Conservation (phyloP, 2,888 invertebrate species). For the Eristalis intricaria region DNA sequence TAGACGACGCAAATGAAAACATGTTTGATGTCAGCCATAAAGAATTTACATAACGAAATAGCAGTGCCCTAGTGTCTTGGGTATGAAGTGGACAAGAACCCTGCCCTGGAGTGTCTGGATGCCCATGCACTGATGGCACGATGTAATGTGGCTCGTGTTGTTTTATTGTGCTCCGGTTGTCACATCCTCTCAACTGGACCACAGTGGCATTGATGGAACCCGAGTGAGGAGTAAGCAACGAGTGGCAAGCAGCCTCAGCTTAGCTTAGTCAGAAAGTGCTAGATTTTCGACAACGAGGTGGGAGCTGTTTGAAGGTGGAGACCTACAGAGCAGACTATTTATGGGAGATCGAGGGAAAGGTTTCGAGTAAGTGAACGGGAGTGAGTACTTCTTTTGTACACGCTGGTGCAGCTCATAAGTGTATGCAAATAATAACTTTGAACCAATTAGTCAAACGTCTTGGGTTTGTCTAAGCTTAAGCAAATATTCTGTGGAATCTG, state of each 20-base stretch:
- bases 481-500: too few species aligned
- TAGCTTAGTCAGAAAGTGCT: neutral
- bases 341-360: neutral
- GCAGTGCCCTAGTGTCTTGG: slow-evolving; percentile 44
- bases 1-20: slow-evolving; percentile 74
- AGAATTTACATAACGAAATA: slow-evolving; percentile 72
- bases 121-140: neutral
- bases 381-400: too few species aligned
- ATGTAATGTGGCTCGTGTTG: neutral
- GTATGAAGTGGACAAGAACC: neutral
- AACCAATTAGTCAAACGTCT: too few species aligned
- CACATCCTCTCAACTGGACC: neutral
- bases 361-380: neutral
- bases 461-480: too few species aligned
- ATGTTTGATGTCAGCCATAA: slow-evolving; percentile 73
- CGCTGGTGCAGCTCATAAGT: too few species aligned
- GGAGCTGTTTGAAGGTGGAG: neutral
- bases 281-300: neutral
- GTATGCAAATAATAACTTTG: too few species aligned
- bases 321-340: neutral
- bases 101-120: neutral
- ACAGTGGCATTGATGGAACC: neutral
- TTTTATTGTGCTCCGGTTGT: neutral
- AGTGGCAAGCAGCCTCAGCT: neutral
- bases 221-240: neutral